Evolutionary conservation across 2,113 vertebrate species (phyloP).

Genomic region (Neofelis nebulosa): DNA sequence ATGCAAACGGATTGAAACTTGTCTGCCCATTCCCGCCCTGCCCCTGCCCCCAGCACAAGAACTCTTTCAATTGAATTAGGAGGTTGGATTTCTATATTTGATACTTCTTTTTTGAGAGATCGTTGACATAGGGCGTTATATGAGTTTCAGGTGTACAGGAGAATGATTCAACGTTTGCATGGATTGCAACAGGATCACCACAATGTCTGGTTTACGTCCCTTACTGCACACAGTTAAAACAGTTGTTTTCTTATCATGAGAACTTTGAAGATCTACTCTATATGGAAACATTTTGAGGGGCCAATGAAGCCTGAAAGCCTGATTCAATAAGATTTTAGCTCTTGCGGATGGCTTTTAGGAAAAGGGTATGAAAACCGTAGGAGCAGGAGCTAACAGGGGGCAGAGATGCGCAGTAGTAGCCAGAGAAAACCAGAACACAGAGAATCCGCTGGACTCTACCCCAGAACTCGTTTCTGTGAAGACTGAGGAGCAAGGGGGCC

Average conservation of each 20-base stretch:
- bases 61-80: neutral
- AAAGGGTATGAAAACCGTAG: neutral
- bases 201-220: too few relatives aligned
- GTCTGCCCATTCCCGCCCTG: neutral
- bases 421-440: neutral
- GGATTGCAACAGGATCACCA: neutral
- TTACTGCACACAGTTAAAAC: neutral
- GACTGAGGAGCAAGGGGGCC: neutral
- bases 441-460: neutral
- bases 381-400: neutral
- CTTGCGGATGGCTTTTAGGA: neutral
- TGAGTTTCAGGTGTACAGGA: neutral
- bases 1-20: neutral
- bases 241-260: neutral
- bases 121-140: neutral
- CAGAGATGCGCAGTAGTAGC: neutral
- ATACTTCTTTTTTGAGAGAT: neutral
- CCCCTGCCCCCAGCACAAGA: neutral
- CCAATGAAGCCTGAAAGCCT: neutral
- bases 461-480: neutral
- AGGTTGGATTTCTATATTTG: neutral
- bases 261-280: neutral
- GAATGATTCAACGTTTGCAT: neutral
- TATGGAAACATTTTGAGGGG: neutral
- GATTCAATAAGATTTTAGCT: neutral